Base-by-base conservation (phyloP, 2,888 invertebrate species). In the Orchesella flavescens region DNA sequence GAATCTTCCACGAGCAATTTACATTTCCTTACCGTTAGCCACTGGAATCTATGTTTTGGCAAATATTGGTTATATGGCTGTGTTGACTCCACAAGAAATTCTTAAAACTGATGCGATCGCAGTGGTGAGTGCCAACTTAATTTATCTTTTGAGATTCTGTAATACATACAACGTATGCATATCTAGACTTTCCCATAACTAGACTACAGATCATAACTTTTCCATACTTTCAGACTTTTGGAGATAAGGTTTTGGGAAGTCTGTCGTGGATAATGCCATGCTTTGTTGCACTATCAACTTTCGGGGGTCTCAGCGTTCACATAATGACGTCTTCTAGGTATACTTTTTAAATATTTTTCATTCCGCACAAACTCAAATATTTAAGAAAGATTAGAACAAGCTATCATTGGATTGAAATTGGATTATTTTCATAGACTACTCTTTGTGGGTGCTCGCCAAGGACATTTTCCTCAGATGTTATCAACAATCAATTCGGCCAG, bases 231-330 rank as follows among this genome's bases (percentile, higher is more conserved):
- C 13, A 93, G 91, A 95, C 96, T 0, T 98, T 97, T 91, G 96
- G 97, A 7, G 94, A 95, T 88, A 94, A 95, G 89, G 93, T 97
- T 89, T 92, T 98, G 21, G 97, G 97, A 1, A 93, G 93, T 7
- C 93, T 97, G 92, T 92, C 96, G 0, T 97, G 97, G 95, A 93
- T 95, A 57, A 98, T 98, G 95, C 97, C 98, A 0, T 91, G 98
- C 73, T 98, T 98, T 90, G 98, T 99, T 0, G 98, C 98, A 0
- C 94, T 72, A 81, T 92, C 92, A 9, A 92, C 92, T 1, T 92
- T 93, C 88, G 98, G 98, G 1, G 97, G 97, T 1, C 91, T 98
- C 1, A 98, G 98, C 89, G 98, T 98, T 19, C 96, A 96, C 1
- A 97, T 98, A 86, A 97, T 98, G 89, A 96, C 98, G 0, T 96